These are phyloP conservation scores for Macrophya annulata DNA, from an alignment of 2,888 invertebrate species.

Conservation along the genomic window DNA sequence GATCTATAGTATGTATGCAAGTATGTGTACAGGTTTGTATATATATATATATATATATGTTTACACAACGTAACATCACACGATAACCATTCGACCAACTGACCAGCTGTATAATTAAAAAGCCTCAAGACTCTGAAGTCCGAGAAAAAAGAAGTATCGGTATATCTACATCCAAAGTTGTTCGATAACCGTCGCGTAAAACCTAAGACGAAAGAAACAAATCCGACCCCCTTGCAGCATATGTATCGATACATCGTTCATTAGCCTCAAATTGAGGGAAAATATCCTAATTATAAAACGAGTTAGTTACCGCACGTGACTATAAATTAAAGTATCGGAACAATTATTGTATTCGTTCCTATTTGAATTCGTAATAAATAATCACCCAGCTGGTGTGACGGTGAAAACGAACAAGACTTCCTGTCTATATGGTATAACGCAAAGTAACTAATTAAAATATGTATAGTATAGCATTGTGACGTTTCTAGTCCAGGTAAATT, in stretches of 20 bases:
- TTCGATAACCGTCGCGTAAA: not conserved
- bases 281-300: not conserved
- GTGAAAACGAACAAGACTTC: not conserved
- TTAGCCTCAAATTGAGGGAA: not conserved
- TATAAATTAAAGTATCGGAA: not conserved
- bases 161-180: not conserved
- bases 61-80: constrained; percentile 31
- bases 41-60: not conserved
- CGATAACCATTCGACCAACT: constrained; percentile 27
- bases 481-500: constrained; percentile 34
- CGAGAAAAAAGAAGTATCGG: not conserved
- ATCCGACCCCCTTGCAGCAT: not conserved
- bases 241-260: constrained; percentile 20
- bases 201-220: not conserved
- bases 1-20: not conserved
- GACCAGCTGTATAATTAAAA: not conserved
- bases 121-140: not conserved
- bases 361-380: constrained; percentile 3
- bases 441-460: constrained; percentile 6
- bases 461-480: not conserved
- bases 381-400: no score
- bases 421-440: not conserved
- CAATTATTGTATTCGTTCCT: not conserved
- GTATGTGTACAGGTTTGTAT: not conserved
- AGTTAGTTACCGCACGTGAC: not conserved